These are phyloP conservation scores for Chanos chanos DNA, from an alignment of 2,797 vertebrate species.

Conservation along the genomic window DNA sequence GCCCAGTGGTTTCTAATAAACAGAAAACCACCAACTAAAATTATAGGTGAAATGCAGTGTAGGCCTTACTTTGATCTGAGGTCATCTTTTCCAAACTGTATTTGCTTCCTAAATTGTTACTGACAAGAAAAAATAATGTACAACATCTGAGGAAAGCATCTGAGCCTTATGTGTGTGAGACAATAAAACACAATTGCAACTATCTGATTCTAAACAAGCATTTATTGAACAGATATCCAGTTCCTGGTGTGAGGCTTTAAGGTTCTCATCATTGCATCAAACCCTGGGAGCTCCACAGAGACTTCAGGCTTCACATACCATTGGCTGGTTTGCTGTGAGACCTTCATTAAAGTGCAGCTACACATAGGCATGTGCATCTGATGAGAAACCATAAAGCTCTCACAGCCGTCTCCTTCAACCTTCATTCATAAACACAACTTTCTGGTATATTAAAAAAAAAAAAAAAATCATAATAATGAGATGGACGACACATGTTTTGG, in stretches of 20 bases:
- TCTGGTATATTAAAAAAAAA: slow-evolving; percentile 27
- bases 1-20: too few species aligned
- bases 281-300: slow-evolving; percentile 63
- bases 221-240: slow-evolving; percentile 59
- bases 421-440: slow-evolving; percentile 41
- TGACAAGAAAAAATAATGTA: too few species aligned
- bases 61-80: too few species aligned
- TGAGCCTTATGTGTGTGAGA: too few species aligned
- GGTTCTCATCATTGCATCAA: slow-evolving; percentile 61
- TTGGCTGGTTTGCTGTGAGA: slow-evolving; percentile 85
- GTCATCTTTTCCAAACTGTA: too few species aligned
- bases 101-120: too few species aligned
- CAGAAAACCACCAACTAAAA: too few species aligned
- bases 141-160: too few species aligned
- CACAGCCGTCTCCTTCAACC: slow-evolving; percentile 26
- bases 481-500: background rate
- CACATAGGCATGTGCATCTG: slow-evolving; percentile 50
- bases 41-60: too few species aligned
- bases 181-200: too few species aligned
- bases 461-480: background rate
- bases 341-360: slow-evolving; percentile 82
- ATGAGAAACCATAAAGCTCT: slow-evolving; percentile 41
- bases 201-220: slow-evolving; percentile 32
- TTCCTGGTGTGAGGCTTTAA: slow-evolving; percentile 41
- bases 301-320: slow-evolving; percentile 87